A percentile compares a stretch with the other conserved stretches of the same genome.
These are phyloP conservation scores for Brachynemurus nebulosus DNA, from an alignment of 2,888 invertebrate species.

Conservation along the genomic window DNA sequence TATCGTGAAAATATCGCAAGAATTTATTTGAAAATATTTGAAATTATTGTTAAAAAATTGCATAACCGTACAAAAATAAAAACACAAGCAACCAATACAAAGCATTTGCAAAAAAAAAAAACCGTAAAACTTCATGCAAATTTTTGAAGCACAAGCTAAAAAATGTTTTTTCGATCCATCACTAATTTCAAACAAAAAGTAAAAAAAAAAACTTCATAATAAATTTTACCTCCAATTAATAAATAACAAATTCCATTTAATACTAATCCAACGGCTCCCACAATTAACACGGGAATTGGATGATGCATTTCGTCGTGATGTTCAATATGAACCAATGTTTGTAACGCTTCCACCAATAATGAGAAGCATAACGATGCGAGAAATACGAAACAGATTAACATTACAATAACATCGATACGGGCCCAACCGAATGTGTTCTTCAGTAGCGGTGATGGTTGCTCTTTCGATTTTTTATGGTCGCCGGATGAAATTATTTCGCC, in stretches of 20 bases:
- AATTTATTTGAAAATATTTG: too few relatives aligned
- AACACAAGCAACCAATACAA: too few relatives aligned
- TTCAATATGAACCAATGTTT: slow-evolving; percentile 61
- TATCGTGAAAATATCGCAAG: too few relatives aligned
- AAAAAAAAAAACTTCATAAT: too few relatives aligned
- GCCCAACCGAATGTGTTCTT: slow-evolving; percentile 90
- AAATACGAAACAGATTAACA: slow-evolving; percentile 68
- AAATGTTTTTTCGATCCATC: too few relatives aligned
- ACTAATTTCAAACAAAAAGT: too few relatives aligned
- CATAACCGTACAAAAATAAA: too few relatives aligned
- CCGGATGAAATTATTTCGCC: background rate
- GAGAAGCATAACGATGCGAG: slow-evolving; percentile 73
- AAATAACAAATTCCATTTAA: slow-evolving; percentile 66
- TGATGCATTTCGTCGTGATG: slow-evolving; percentile 60
- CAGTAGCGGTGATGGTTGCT: slow-evolving; percentile 46
- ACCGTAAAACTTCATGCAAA: too few relatives aligned
- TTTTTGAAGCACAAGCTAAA: too few relatives aligned
- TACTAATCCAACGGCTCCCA: slow-evolving; percentile 55
- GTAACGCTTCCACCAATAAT: slow-evolving; percentile 64
- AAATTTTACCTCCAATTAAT: slow-evolving; percentile 58
- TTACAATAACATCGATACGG: slow-evolving; percentile 73
- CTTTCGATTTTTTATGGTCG: slow-evolving; percentile 19
- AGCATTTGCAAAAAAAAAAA: too few relatives aligned
- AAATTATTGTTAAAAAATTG: too few relatives aligned
- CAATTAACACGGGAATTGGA: slow-evolving; percentile 56